Evolutionary conservation across 2,113 vertebrate genomes (phyloP), one percentile per base, ranked within the genome.

Genomic region (Psittacula cyanocephala): DNA sequence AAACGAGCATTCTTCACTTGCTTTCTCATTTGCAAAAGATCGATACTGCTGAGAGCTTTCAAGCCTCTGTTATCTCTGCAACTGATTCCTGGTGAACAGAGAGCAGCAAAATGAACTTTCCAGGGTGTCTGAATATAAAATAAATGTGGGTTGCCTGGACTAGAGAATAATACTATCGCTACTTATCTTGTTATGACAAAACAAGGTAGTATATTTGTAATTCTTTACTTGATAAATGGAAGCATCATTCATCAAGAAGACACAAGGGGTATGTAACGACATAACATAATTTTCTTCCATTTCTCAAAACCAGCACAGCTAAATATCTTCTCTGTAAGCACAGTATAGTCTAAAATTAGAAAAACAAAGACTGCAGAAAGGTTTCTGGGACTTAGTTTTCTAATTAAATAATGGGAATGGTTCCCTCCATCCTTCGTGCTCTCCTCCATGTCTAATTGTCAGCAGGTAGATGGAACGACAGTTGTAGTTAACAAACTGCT

Each of bases 51-150:
- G 69, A 86, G 76, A 83, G 50, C 60, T 86, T n/a, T 62, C 71
- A 63, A 92, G 55, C 46, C 37, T 81, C 82, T 50, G 64, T 62
- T 91, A 81, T 81, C 80, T 94, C 81, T 84, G 83, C 60, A 80
- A 79, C 70, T 44, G 62, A 71, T 87, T 59, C 81, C 37, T 76
- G 65, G 77, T 89, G 93, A 92, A 89, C 39, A 89, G 80, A 62
- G 2, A 10, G 35, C 88, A 95, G 92, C 77, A 91, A 92, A 95
- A 84, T 81, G 77, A 96, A 94, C 94, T 85, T 92, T 95, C 49
- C 57, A 82, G 86, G 59, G 25, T 52, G 78, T 41, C 15, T 89
- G 74, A 91, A n/a, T 65, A 94, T 44, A 57, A 97, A 96, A 81
- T 62, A 94, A 92, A 82, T 82, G 49, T 59, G 89, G 57, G 57